Conservation (phyloP, 2,113 vertebrate genomes). For the Lepus americanus region DNA sequence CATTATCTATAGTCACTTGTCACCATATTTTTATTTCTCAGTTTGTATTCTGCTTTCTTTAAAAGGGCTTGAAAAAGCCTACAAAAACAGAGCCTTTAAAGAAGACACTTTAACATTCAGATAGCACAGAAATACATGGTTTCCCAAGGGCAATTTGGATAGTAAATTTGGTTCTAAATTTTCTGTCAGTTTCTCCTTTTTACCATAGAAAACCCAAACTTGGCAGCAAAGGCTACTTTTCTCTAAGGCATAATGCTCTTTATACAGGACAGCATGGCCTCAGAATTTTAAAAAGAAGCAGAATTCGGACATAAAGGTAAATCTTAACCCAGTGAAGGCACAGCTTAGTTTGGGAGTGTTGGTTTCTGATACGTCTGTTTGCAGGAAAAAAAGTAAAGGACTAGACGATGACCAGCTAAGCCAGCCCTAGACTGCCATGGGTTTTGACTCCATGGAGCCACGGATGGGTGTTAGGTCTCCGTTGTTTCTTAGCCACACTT, state of each 20-base stretch:
- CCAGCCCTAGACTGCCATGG: not conserved
- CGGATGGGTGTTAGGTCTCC: not conserved
- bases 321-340: not conserved
- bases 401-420: not conserved
- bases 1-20: not conserved
- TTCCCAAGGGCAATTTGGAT: conserved; percentile 13
- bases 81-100: conserved; percentile 1
- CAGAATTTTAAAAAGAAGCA: not conserved
- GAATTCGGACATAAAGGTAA: not conserved
- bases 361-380: not conserved
- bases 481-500: not conserved
- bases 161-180: not conserved
- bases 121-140: not conserved
- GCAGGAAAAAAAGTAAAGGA: not conserved
- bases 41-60: conserved; percentile 28
- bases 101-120: conserved; percentile 9
- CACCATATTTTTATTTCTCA: conserved; percentile 48
- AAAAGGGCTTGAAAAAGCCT: not conserved
- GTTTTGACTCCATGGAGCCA: not conserved
- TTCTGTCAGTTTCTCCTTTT: conserved; percentile 3
- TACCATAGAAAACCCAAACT: not conserved
- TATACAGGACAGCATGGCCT: not conserved
- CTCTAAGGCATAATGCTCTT: not conserved
- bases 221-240: not conserved
- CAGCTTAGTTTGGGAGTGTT: not conserved